Conservation (phyloP, 2,797 vertebrate species). For the Etheostoma nigrum region DNA sequence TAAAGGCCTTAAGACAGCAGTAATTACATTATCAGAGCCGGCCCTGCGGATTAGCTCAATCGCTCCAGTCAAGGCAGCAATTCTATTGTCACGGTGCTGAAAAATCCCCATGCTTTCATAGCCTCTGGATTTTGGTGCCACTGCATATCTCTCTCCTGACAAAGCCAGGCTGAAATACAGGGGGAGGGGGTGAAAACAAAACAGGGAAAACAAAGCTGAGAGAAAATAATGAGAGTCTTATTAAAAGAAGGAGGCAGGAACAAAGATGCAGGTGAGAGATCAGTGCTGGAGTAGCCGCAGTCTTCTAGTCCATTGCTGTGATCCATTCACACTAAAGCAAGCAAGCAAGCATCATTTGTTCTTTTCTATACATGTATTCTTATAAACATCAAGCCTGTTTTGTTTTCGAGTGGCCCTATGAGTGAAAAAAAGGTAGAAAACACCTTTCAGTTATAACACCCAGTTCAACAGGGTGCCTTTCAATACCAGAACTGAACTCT, state of each 20-base stretch:
- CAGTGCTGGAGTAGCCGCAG: conserved; percentile 62
- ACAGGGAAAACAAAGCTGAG: conserved; percentile 91
- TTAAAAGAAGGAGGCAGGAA: conserved; percentile 80
- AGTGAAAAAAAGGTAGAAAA: conserved; percentile 42
- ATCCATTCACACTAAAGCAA: conserved; percentile 68
- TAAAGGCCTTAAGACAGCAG: conserved; percentile 99
- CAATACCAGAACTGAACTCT: conserved; percentile 8
- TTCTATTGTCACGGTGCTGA: conserved; percentile 96
- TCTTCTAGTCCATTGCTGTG: conserved; percentile 64
- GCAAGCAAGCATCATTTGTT: conserved; percentile 13
- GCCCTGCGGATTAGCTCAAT: conserved; percentile 98
- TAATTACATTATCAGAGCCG: conserved; percentile 99
- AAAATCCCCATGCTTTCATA: conserved; percentile 95
- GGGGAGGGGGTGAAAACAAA: conserved; percentile 78
- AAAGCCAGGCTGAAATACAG: conserved; percentile 91
- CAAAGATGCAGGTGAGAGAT: conserved; percentile 86
- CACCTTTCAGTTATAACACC: conserved; percentile 29
- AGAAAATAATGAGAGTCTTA: conserved; percentile 97
- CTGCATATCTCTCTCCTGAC: conserved; percentile 94
- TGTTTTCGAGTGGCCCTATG: conserved; percentile 31
- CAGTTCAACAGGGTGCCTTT: conserved; percentile 22
- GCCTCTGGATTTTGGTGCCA: conserved; percentile 91
- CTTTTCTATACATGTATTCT: conserved; percentile 28
- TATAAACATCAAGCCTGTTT: conserved; percentile 38
- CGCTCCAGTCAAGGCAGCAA: conserved; percentile 97